These are phyloP conservation scores for Eurosta solidaginis DNA, from an alignment of 1,140 invertebrate species.

Conservation along the genomic window DNA sequence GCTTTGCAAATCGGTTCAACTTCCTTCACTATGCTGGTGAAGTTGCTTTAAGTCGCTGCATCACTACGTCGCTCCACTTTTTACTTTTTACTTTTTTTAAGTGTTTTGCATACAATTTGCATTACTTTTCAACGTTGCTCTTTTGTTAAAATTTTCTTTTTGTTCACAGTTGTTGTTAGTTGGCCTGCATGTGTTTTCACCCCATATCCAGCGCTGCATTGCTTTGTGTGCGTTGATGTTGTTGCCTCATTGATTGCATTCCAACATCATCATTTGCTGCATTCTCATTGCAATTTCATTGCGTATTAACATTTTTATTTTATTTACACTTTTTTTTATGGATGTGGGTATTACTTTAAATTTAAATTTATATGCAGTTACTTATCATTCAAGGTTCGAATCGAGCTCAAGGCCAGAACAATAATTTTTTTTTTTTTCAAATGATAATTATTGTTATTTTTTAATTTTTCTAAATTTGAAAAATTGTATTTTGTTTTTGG, in stretches of 20 bases:
- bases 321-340: background rate
- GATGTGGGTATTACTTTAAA: background rate
- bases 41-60: too few relatives aligned
- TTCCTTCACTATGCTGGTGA: background rate
- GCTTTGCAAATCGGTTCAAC: background rate
- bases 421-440: too few relatives aligned
- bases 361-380: background rate
- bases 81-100: too few relatives aligned
- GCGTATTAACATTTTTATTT: background rate
- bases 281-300: background rate
- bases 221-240: background rate
- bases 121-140: conserved; percentile 9
- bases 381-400: too few relatives aligned
- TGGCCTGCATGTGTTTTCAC: background rate
- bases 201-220: background rate
- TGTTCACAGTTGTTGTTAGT: too few relatives aligned
- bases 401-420: too few relatives aligned
- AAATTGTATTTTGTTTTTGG: too few relatives aligned
- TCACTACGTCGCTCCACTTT: too few relatives aligned
- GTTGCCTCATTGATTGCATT: background rate
- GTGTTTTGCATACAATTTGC: conserved; percentile 28
- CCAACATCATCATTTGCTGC: background rate
- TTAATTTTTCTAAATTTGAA: too few relatives aligned
- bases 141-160: too few relatives aligned
- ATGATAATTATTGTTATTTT: too few relatives aligned